These are phyloP conservation scores for Rhagonycha fulva DNA, from an alignment of 2,888 invertebrate species.

Conservation along the genomic window DNA sequence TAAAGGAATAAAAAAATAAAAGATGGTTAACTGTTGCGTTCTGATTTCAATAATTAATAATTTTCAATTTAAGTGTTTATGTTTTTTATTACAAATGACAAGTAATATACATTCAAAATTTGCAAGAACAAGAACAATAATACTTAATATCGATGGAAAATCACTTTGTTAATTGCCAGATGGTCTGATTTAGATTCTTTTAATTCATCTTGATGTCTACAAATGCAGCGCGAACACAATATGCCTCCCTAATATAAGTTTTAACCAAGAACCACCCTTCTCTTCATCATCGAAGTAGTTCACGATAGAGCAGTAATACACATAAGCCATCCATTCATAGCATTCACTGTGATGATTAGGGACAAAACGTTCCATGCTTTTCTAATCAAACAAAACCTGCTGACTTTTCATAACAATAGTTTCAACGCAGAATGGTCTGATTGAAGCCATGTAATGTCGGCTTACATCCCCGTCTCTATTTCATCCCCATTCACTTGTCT, in stretches of 20 bases:
- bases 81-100: not conserved
- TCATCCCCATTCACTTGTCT: constrained; percentile 34
- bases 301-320: constrained; percentile 28
- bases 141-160: not conserved
- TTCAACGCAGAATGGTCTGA: constrained; percentile 45
- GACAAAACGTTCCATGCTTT: constrained; percentile 51
- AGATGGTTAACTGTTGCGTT: not conserved
- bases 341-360: constrained; percentile 48
- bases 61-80: not conserved
- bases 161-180: constrained; percentile 11
- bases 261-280: constrained; percentile 21
- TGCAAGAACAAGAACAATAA: not conserved
- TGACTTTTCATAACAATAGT: constrained; percentile 55
- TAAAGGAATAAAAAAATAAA: not conserved
- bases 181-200: constrained; percentile 9
- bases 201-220: constrained; percentile 18
- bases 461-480: constrained; percentile 35
- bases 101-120: not conserved
- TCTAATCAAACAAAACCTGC: constrained; percentile 56
- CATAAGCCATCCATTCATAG: constrained; percentile 31
- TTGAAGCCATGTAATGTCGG: constrained; percentile 51
- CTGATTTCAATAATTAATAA: not conserved
- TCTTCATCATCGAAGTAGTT: constrained; percentile 24
- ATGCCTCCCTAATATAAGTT: constrained; percentile 16
- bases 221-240: constrained; percentile 16